Conservation (phyloP, 64 coral and sea anemone species). For the Anthopleura sola region DNA sequence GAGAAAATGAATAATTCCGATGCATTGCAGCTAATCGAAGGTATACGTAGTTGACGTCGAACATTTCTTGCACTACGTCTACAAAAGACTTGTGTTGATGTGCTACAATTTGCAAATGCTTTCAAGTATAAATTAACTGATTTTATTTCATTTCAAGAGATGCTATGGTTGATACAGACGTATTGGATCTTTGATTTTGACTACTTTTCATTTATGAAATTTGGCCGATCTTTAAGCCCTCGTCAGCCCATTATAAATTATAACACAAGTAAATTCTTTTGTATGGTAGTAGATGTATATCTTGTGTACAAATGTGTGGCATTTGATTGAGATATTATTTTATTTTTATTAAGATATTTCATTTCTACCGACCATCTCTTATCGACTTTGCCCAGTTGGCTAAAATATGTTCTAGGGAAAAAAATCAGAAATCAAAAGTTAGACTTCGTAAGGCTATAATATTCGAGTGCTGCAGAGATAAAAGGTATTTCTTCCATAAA, state of each 20-base stretch:
- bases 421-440: neutral
- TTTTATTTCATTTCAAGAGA: too few relatives aligned
- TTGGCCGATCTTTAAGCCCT: too few relatives aligned
- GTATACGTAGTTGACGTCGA: too few relatives aligned
- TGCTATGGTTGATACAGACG: too few relatives aligned
- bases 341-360: neutral
- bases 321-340: neutral
- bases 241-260: neutral
- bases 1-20: too few relatives aligned
- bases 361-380: neutral
- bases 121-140: too few relatives aligned
- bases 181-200: too few relatives aligned
- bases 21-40: too few relatives aligned
- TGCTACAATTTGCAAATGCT: too few relatives aligned
- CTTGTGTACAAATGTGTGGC: neutral
- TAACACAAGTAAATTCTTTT: conserved; percentile 6
- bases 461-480: neutral
- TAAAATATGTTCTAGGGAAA: neutral
- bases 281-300: neutral
- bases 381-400: neutral
- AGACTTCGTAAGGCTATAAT: conserved; percentile 2
- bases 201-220: too few relatives aligned
- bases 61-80: too few relatives aligned
- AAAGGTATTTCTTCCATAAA: neutral
- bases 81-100: too few relatives aligned